A percentile compares a stretch with the other conserved stretches of the same genome.
These are phyloP conservation scores for Sus scrofa DNA, from an alignment of 2,113 vertebrate species.

Conservation along the genomic window DNA sequence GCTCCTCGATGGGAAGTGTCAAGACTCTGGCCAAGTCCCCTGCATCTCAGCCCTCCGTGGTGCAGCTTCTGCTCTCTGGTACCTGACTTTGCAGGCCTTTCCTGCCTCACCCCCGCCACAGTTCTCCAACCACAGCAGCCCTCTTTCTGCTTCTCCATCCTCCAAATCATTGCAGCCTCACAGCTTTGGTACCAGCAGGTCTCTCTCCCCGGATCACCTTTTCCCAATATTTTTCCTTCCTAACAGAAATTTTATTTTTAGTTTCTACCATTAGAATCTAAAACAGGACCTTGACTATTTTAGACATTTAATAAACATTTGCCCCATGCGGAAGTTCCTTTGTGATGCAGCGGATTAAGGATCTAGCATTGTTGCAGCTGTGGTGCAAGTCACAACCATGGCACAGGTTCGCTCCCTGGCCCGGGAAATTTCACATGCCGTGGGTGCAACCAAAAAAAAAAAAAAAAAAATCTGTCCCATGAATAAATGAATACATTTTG, in stretches of 20 bases:
- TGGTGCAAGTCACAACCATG: too few species aligned
- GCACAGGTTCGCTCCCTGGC: too few species aligned
- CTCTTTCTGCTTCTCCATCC: neutral
- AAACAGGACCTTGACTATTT: neutral
- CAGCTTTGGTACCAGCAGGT: too few species aligned
- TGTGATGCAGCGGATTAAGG: too few species aligned
- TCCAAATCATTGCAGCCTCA: neutral
- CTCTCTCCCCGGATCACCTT: neutral
- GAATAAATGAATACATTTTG: neutral
- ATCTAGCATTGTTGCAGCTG: too few species aligned
- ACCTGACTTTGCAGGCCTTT: too few species aligned
- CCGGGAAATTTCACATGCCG: too few species aligned
- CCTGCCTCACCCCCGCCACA: neutral
- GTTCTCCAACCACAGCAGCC: neutral
- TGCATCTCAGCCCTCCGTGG: rapidly evolving
- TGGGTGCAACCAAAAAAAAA: too few species aligned
- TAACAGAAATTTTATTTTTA: neutral
- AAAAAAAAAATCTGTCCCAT: neutral
- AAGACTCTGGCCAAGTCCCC: neutral
- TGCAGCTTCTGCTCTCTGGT: neutral
- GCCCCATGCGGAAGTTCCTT: neutral
- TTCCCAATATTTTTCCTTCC: neutral
- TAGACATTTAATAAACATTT: slow-evolving; percentile 16
- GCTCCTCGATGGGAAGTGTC: neutral
- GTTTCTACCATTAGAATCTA: neutral